phyloP scores from a whole-genome alignment of 1,140 invertebrate species.

The Drosophila nigrodunni region DNA sequence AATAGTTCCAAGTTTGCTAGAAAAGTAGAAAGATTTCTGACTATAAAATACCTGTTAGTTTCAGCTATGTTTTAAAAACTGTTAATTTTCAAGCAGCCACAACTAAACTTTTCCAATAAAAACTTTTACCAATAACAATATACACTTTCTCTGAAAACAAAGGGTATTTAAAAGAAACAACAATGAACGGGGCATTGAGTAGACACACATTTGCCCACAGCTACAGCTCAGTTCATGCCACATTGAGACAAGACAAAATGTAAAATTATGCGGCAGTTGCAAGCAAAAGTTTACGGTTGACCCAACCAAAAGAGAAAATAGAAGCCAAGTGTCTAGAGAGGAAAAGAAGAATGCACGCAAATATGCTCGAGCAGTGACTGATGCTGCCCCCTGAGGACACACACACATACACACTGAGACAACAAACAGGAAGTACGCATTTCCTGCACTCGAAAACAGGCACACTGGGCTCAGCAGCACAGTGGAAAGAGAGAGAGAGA shows the following conservation, averaged over 20 bases:
- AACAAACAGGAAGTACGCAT: slow-evolving; percentile 81
- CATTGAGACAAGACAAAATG: slow-evolving; percentile 56
- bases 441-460: slow-evolving; percentile 66
- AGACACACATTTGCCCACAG: slow-evolving; percentile 40
- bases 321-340: slow-evolving; percentile 48
- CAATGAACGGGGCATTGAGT: slow-evolving; percentile 57
- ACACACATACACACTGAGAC: slow-evolving; percentile 40
- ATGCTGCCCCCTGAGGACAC: slow-evolving; percentile 43
- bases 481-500: slow-evolving; percentile 16
- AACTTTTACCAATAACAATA: too few relatives aligned
- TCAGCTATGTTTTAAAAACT: too few relatives aligned
- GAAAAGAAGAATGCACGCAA: slow-evolving; percentile 51
- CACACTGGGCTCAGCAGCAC: not conserved
- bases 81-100: too few relatives aligned
- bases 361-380: slow-evolving; percentile 62
- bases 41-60: too few relatives aligned
- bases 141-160: not conserved
- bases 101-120: too few relatives aligned
- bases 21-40: slow-evolving; percentile 50
- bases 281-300: slow-evolving; percentile 72
- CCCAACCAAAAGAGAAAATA: slow-evolving; percentile 33
- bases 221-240: slow-evolving; percentile 6
- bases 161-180: slow-evolving; percentile 3
- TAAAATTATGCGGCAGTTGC: slow-evolving; percentile 77
- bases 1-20: slow-evolving; percentile 77